phyloP scores from a whole-genome alignment of 1,140 invertebrate species.

The Trichogramma pretiosum region DNA sequence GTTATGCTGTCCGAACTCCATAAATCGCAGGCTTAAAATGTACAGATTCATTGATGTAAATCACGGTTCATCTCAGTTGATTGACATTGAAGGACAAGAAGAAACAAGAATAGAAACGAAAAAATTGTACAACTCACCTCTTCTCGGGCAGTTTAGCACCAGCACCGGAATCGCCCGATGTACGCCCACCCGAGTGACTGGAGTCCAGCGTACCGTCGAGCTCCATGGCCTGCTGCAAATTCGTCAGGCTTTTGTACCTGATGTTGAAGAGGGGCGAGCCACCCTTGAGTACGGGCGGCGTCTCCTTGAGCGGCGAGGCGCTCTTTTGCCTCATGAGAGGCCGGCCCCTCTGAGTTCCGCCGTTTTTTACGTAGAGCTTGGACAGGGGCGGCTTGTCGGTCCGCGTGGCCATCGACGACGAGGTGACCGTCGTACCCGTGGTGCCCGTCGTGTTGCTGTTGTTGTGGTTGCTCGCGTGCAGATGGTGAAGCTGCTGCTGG shows the following conservation, averaged over 20 bases:
- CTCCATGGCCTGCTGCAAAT: slow-evolving; percentile 69
- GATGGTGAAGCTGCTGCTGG: neutral
- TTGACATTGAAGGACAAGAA: neutral
- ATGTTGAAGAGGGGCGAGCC: slow-evolving; percentile 75
- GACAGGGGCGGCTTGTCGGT: slow-evolving; percentile 48
- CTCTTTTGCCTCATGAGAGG: slow-evolving; percentile 63
- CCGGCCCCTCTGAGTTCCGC: slow-evolving; percentile 55
- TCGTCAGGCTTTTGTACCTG: slow-evolving; percentile 72
- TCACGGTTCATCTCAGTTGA: no score
- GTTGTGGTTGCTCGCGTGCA: neutral
- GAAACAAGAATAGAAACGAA: neutral
- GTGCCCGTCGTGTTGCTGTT: neutral
- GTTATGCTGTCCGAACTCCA: slow-evolving; percentile 1
- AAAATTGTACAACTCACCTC: slow-evolving; percentile 37
- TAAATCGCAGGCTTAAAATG: neutral
- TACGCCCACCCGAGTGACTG: slow-evolving; percentile 76
- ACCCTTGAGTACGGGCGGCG: slow-evolving; percentile 58
- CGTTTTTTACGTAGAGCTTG: slow-evolving; percentile 71
- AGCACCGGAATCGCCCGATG: slow-evolving; percentile 72
- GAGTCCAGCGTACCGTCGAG: slow-evolving; percentile 76
- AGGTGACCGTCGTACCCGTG: neutral
- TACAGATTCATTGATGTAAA: no score
- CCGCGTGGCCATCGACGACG: slow-evolving; percentile 25
- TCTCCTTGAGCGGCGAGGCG: slow-evolving; percentile 63
- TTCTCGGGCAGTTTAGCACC: slow-evolving; percentile 74